Base-by-base conservation (phyloP, 2,113 vertebrate genomes). In the Labrus mixtus region DNA sequence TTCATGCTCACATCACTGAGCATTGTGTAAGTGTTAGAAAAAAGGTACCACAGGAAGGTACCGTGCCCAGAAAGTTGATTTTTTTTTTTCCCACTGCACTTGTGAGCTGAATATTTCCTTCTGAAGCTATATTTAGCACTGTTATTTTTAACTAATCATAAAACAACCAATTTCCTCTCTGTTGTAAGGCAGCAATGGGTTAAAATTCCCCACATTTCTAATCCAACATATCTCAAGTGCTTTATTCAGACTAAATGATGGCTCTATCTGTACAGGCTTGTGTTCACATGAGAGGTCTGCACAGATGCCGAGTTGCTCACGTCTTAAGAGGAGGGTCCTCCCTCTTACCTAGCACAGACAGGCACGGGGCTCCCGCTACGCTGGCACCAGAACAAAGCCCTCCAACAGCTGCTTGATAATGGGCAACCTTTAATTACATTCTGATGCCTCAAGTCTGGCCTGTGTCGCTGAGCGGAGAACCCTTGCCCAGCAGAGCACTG, bases 371-470 rank as follows among this genome's bases (percentile, higher is more conserved):
- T 79, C 65, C 77, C 83, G 84, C 85, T 79, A 70, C 68, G 73
- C 84, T 87, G 81, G 87, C 89, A 86, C 62, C 79, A 65, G 78
- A 91, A 92, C 89, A 92, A 90, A 92, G 88, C 61, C 37, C 58
- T 78, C 76, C 37, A 86, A 91, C 91, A 90, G 87, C 88, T 89
- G 90, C 81, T 83, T 91, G 81, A 89, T 91, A 85, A 93, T 89
- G 81, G 86, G 81, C 83, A 90, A 80, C 86, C 81, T 91, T 91
- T 89, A 89, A 92, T 92, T 91, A 90, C 87, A 84, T 82, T 81
- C 75, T 85, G 85, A 91, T 85, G 89, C 87, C 85, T 85, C 83
- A 68, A 84, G 87, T 90, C 84, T 88, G 75, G 83, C 84, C 89
- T 39, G 51, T 73, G 84, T 79, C 50, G 37, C 70, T 63, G 72